Evolutionary conservation across 1,140 invertebrate genomes (phyloP), one percentile per base, ranked within the genome.

Genomic region (Theocolax elegans): DNA sequence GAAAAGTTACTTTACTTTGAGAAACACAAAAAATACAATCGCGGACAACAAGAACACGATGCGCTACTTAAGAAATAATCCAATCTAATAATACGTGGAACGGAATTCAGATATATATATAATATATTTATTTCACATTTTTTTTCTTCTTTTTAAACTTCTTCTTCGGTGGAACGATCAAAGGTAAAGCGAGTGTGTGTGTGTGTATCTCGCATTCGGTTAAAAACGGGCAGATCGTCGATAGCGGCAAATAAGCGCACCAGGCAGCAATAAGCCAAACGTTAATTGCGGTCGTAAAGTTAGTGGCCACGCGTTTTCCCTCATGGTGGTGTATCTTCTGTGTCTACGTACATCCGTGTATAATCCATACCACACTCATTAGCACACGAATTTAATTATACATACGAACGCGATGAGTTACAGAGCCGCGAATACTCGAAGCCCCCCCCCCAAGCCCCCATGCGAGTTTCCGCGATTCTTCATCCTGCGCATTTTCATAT

Each of bases 241-340:
- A 82, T 82, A 80, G 73, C 76, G 46, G 69, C n/a, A n/a, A n/a
- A n/a, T 63, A 73, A 29, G 29, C 1, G 8, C 31, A 23, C 59
- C 58, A 79, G 63, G 73, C 66, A 72, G 67, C 67, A 79, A 79
- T 80, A 80, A 81, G 76, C 63, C 71, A 73, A 63, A 75, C 72
- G 74, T 72, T 78, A 81, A 82, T 82, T 81, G 73, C 76, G 46
- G 69, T 70, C 74, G 74, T 78, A 77, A 80, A 79, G 46, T 75
- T 75, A 67, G 67, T 65, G 40, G 13, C 21, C 40, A n/a, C 10
- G 40, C 40, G 40, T 44, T 3, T 15, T 44, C 3, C 40, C 13
- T 44, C 40, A 3, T 38, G 35, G 35, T 38, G 35, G 35, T 6
- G 42, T n/a, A n/a, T 6, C n/a, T 46, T 46, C 9, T n/a, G n/a